phyloP scores from a whole-genome alignment of 30 jellyfish, hydroid and myxozoan genomes.

The Haliclystus octoradiatus region DNA sequence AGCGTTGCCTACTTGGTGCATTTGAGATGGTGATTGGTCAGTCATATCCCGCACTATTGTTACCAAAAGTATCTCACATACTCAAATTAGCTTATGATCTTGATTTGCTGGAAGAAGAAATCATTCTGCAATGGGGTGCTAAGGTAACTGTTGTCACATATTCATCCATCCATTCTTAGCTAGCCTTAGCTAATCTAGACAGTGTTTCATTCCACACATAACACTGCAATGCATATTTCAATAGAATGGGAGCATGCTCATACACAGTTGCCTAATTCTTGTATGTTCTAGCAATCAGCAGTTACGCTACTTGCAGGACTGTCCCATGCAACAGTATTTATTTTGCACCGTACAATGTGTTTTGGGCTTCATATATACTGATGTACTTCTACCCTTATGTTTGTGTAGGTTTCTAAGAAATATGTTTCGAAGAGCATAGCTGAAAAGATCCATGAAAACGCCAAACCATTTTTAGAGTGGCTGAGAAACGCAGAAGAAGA shows the following conservation, averaged over 20 bases:
- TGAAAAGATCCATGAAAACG: conserved; percentile 72
- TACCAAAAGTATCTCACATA: conserved; percentile 89
- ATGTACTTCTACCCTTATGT: too few species aligned
- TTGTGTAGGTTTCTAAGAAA: conserved; percentile 70
- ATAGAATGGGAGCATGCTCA: too few species aligned
- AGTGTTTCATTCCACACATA: too few species aligned
- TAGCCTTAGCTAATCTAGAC: too few species aligned
- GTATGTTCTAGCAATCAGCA: too few species aligned
- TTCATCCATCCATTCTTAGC: too few species aligned
- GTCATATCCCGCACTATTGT: conserved; percentile 65
- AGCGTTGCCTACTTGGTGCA: conserved; percentile 87
- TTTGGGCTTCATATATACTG: too few species aligned
- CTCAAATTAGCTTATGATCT: conserved; percentile 72
- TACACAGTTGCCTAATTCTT: too few species aligned
- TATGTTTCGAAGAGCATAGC: conserved; percentile 71
- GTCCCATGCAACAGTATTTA: too few species aligned
- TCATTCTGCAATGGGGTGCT: conserved; percentile 88
- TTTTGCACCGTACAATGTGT: not conserved
- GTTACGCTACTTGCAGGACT: too few species aligned
- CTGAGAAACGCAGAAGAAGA: conserved; percentile 95
- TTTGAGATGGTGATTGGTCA: conserved; percentile 87
- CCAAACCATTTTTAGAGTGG: conserved; percentile 92
- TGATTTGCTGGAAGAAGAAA: conserved; percentile 95
- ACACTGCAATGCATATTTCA: too few species aligned
- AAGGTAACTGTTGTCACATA: too few species aligned